Percentiles rank a stretch among this genome's conserved stretches.
These are phyloP conservation scores for Meghimatium bilineatum DNA, from an alignment of 2,888 invertebrate genomes.

Conservation along the genomic window DNA sequence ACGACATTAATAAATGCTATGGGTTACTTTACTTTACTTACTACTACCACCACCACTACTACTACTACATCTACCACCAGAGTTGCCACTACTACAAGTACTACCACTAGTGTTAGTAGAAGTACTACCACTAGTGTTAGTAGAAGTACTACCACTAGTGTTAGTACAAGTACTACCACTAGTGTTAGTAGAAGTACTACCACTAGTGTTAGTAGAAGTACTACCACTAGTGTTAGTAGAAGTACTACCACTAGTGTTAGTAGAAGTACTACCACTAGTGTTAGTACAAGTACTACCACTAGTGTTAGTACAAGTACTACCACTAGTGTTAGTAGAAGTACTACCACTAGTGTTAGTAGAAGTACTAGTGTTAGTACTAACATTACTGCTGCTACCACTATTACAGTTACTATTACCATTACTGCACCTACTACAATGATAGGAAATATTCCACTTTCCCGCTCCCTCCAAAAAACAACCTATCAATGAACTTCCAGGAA, in stretches of 20 bases:
- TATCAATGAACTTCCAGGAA: no score
- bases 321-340: background rate
- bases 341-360: background rate
- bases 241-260: constrained; percentile 18
- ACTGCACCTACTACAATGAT: constrained; percentile 29
- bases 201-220: constrained; percentile 30
- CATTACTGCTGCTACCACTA: constrained; percentile 36
- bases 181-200: constrained; percentile 23
- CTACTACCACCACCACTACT: background rate
- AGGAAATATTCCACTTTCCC: no score
- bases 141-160: background rate
- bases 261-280: background rate
- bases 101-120: constrained; percentile 7
- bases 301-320: background rate
- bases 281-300: background rate
- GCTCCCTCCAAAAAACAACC: no score
- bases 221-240: constrained; percentile 11
- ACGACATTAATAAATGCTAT: no score
- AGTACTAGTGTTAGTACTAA: constrained; percentile 32
- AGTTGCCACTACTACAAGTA: constrained; percentile 26
- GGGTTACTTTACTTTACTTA: no score
- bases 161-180: background rate
- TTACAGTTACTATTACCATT: constrained; percentile 33
- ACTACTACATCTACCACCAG: constrained; percentile 33
- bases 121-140: background rate